Evolutionary conservation across 1,140 invertebrate species (phyloP).

Genomic region (Caerostris extrusa): DNA sequence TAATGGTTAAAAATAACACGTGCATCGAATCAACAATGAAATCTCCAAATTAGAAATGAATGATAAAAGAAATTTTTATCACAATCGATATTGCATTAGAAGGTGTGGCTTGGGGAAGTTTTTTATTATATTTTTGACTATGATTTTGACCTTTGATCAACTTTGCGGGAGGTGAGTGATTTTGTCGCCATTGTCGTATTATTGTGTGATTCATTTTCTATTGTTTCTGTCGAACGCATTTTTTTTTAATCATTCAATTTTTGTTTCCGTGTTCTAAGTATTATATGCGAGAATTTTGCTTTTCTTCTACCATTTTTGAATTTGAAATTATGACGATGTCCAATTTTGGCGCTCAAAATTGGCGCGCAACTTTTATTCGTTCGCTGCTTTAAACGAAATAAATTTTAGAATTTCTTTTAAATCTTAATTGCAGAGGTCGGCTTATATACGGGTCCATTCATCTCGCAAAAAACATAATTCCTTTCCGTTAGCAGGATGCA

Average conservation of each 20-base stretch:
- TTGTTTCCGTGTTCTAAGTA: no score
- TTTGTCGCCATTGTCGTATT: neutral
- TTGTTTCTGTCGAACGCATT: neutral
- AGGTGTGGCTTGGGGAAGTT: neutral
- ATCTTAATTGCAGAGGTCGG: no score
- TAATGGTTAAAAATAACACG: no score
- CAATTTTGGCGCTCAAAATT: neutral
- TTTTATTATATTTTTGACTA: neutral
- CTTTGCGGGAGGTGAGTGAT: slow-evolving; percentile 12
- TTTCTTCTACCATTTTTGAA: neutral
- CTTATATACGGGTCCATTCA: no score
- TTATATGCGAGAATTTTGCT: no score
- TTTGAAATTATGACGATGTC: neutral
- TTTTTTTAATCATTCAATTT: neutral
- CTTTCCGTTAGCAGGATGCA: no score
- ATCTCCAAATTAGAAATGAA: neutral
- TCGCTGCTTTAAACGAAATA: no score
- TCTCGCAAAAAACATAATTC: no score
- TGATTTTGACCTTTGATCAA: slow-evolving; percentile 36
- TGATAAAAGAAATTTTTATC: neutral
- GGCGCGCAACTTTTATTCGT: neutral
- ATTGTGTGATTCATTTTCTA: slow-evolving; percentile 20
- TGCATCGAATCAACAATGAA: no score
- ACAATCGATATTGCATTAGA: neutral
- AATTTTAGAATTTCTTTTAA: no score